Conservation (phyloP, 2,113 vertebrate species). For the Oreochromis niloticus region DNA sequence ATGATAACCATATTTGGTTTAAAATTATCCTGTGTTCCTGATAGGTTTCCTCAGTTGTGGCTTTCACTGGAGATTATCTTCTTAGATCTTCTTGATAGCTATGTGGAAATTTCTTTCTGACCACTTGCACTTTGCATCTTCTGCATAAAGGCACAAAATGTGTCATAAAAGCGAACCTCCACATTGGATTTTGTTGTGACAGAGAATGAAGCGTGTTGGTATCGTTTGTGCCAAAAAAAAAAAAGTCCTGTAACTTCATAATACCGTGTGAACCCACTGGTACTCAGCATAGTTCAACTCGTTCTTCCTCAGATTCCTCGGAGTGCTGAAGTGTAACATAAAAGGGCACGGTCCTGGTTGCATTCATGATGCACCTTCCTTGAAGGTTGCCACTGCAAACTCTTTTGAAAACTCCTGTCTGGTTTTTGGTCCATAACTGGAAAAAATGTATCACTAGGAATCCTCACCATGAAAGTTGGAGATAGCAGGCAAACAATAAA, state of each 20-base stretch:
- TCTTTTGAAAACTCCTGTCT: not conserved
- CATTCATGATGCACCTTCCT: not conserved
- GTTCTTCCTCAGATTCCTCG: not conserved
- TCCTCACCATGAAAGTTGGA: not conserved
- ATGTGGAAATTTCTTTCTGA: not conserved
- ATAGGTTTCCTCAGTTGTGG: not conserved
- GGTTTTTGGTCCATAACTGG: not conserved
- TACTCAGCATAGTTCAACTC: not conserved
- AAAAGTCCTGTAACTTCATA: not conserved
- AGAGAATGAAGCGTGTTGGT: not conserved
- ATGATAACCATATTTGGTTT: not conserved
- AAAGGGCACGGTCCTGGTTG: not conserved
- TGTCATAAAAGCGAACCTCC: not conserved
- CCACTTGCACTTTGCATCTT: not conserved
- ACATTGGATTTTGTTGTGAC: not conserved
- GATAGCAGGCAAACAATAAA: not conserved
- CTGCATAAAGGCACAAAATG: not conserved
- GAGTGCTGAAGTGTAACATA: not conserved
- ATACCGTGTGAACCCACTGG: not conserved
- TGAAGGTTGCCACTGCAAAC: not conserved
- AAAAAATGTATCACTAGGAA: not conserved
- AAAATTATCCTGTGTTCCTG: not conserved
- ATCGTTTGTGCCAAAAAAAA: not conserved
- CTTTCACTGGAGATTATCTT: not conserved
- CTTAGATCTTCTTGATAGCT: not conserved